Evolutionary conservation across 2,888 invertebrate genomes (phyloP).

Genomic region (Mesoligia furuncula): DNA sequence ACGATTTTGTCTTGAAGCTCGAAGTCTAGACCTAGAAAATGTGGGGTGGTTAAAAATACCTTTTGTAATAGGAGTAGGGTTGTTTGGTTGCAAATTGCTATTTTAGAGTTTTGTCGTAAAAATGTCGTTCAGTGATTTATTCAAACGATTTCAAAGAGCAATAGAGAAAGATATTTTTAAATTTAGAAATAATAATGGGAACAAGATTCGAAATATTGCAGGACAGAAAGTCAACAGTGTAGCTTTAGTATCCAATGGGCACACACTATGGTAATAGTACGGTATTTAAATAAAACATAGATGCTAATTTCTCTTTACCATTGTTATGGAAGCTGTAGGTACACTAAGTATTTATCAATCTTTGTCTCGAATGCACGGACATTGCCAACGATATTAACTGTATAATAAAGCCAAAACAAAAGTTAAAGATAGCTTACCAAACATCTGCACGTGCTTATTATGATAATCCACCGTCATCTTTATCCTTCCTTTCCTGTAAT

Average conservation of each 20-base stretch:
- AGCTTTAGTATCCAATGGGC: background rate
- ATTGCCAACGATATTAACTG: conserved; percentile 12
- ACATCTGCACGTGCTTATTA: conserved; percentile 93
- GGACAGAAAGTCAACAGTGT: background rate
- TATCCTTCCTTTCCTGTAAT: conserved; percentile 94
- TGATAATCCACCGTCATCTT: conserved; percentile 94
- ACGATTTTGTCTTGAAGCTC: conserved; percentile 93
- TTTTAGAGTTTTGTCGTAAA: background rate
- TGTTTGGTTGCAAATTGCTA: background rate
- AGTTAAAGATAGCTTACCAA: conserved; percentile 81
- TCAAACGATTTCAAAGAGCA: background rate
- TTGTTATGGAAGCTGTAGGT: background rate
- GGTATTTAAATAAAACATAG: background rate
- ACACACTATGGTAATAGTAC: background rate
- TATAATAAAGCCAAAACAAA: background rate
- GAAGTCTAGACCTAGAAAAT: conserved; percentile 89
- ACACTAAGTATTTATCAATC: background rate
- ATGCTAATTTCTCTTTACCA: background rate
- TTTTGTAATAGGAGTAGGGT: conserved; percentile 17
- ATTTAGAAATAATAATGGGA: background rate
- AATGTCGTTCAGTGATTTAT: background rate
- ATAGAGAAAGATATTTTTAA: background rate
- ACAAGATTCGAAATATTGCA: background rate
- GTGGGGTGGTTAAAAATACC: conserved; percentile 28
- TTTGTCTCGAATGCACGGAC: conserved; percentile 15